Evolutionary conservation across 2,113 vertebrate genomes (phyloP), one percentile per base, ranked within the genome.

Genomic region (Aviceda subcristata): DNA sequence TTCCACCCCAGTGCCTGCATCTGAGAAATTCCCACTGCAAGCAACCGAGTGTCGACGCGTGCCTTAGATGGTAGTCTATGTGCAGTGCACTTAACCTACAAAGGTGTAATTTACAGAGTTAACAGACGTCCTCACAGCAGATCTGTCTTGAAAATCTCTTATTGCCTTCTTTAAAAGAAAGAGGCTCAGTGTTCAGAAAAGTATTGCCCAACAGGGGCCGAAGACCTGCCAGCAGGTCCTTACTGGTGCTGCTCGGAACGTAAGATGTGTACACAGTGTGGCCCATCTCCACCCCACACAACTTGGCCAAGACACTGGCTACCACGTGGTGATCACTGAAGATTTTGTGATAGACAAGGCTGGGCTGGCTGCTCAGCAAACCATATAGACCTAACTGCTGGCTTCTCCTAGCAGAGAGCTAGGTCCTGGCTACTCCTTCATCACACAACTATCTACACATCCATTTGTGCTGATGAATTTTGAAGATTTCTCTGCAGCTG

Each of bases 321-420:
- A 38, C 60, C 57, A 26, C 18, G 26, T 0, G 0, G 8, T 17
- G 48, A 10, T 41, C 48, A 21, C 30, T 6, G 1, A 8, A 59
- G 29, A 11, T 10, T 34, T 6, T 2, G 6, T 26, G 36, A 32
- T 32, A 39, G 6, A 10, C 27, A 38, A 43, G 38, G 27, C 12
- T 76, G 39, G 29, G 16, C 36, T 72, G 43, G 27, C 38, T 72
- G n/a, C 15, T 72, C 60, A 46, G 6, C 15, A 27, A 38, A 17
- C 16, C 32, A 21, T 16, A 22, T 20, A 64, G 27, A 38, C 8
- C 29, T 59, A 22, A 21, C 15, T 36, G 18, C 7, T 67, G 45
- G 8, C 34, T 75, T 74, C 29, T 68, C 10, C 29, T 11, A 32
- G 18, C 22, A 76, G 50, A 75, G 8, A 57, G 9, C 5, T 30